These are phyloP conservation scores for Onchidella celtica DNA, from an alignment of 2,888 invertebrate species.

Conservation along the genomic window DNA sequence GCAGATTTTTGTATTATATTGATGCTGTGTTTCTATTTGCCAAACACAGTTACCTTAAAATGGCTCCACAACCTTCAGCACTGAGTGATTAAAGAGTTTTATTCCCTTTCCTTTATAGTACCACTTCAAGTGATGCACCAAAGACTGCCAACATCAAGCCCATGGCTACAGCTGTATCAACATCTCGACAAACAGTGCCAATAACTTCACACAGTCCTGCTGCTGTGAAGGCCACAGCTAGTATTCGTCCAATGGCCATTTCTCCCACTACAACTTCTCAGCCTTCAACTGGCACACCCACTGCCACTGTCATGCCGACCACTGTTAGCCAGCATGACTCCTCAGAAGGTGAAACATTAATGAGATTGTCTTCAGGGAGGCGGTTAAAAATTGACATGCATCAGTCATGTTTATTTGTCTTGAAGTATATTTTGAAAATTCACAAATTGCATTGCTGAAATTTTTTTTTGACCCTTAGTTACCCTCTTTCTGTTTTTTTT, in stretches of 20 bases:
- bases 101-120: constrained; percentile 48
- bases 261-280: constrained; percentile 78
- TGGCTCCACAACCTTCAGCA: no score
- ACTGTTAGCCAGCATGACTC: constrained; percentile 69
- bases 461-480: no score
- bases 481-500: no score
- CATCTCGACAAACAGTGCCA: constrained; percentile 65
- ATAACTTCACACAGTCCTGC: constrained; percentile 64
- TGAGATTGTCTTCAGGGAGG: no score
- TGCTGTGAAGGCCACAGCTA: constrained; percentile 90
- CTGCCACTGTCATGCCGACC: constrained; percentile 79
- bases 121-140: constrained; percentile 82
- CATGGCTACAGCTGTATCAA: constrained; percentile 87
- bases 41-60: no score
- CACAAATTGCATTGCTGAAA: no score
- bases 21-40: no score
- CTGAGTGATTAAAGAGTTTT: no score
- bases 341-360: constrained; percentile 60
- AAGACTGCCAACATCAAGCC: constrained; percentile 95
- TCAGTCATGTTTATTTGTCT: no score
- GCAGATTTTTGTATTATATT: no score
- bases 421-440: no score
- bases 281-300: constrained; percentile 70
- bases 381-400: no score
- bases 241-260: constrained; percentile 93